phyloP scores from a whole-genome alignment of 1,140 invertebrate genomes.

The Brachystomella parvula region DNA sequence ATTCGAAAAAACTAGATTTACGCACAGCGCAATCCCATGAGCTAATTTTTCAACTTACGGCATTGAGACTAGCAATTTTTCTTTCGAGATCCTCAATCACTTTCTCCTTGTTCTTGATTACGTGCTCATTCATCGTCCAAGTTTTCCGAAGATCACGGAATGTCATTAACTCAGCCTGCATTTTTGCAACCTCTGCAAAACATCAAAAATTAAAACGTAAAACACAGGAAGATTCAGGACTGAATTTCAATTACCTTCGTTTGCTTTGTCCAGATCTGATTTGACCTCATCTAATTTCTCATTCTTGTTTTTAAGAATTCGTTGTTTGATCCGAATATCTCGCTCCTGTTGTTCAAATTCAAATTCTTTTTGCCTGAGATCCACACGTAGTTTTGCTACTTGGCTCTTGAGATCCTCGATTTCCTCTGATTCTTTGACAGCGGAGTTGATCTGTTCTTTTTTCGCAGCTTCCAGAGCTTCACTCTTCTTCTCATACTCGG shows the following conservation, averaged over 20 bases:
- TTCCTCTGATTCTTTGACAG: background rate
- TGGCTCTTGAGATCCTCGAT: background rate
- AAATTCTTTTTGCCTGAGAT: background rate
- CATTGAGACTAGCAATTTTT: slow-evolving; percentile 4
- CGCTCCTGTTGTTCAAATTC: background rate
- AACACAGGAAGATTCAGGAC: background rate
- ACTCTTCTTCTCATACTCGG: background rate
- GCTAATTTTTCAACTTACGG: background rate
- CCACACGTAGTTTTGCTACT: background rate
- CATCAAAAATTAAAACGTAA: background rate
- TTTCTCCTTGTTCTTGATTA: background rate
- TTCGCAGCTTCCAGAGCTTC: background rate
- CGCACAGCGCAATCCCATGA: background rate
- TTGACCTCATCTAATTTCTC: background rate
- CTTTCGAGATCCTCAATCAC: background rate
- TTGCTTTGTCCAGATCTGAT: background rate
- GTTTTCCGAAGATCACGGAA: background rate
- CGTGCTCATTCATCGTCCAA: background rate
- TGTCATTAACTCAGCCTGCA: background rate
- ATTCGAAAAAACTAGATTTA: background rate
- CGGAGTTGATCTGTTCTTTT: background rate
- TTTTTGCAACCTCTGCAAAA: background rate
- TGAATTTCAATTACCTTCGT: background rate
- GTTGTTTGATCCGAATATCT: background rate
- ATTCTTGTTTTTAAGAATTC: background rate